Percentiles rank a stretch among this genome's conserved stretches.
Conservation (phyloP, 2,888 invertebrate genomes). For the Lysandra coridon region DNA sequence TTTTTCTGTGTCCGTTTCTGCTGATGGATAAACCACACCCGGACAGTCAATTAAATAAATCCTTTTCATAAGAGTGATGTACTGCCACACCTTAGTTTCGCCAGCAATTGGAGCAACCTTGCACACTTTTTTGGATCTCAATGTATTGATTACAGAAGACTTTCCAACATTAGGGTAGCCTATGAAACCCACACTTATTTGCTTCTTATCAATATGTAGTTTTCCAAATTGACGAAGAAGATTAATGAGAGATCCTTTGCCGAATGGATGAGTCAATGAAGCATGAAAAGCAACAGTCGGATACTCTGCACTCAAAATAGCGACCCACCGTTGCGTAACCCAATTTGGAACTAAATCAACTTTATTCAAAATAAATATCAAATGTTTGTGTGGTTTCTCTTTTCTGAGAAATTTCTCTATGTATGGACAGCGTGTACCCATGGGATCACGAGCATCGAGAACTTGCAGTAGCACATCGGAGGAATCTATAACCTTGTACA, state of each 20-base stretch:
- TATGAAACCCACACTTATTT: constrained; percentile 99
- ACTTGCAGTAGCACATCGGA: constrained; percentile 98
- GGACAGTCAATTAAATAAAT: constrained; percentile 99
- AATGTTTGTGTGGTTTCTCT: constrained; percentile 98
- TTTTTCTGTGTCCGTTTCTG: constrained; percentile 96
- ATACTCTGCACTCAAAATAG: constrained; percentile 94
- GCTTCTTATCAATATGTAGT: constrained; percentile 97
- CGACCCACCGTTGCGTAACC: constrained; percentile 99
- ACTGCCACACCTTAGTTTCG: constrained; percentile 99
- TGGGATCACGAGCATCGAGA: constrained; percentile 97
- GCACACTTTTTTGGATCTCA: constrained; percentile 98
- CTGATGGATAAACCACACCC: constrained; percentile 98
- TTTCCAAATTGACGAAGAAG: constrained; percentile 97
- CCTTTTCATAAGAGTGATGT: constrained; percentile 97
- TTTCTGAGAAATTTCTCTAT: constrained; percentile 95
- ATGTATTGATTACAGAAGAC: constrained; percentile 98
- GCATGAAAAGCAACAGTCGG: constrained; percentile 99
- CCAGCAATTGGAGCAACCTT: constrained; percentile 99
- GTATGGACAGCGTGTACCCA: constrained; percentile 96
- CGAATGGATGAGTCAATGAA: constrained; percentile 98
- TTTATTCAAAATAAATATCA: constrained; percentile 98
- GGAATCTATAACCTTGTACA: constrained; percentile 99
- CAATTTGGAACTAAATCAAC: constrained; percentile 97
- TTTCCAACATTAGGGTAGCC: constrained; percentile 99
- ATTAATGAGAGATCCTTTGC: constrained; percentile 97